These are phyloP conservation scores for Merodon equestris DNA, from an alignment of 2,888 invertebrate species.

Conservation along the genomic window DNA sequence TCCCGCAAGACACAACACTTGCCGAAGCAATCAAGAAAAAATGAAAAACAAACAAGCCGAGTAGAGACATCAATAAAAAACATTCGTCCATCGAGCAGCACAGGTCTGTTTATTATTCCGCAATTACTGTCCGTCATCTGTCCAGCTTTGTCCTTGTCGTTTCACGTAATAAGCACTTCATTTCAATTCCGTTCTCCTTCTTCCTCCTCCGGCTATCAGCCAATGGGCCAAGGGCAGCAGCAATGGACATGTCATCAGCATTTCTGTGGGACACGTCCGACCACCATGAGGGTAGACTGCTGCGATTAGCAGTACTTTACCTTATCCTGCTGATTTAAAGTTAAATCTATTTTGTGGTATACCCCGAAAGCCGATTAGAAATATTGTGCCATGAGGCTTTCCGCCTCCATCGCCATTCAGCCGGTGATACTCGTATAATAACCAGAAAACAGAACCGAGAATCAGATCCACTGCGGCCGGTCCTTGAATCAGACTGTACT, in stretches of 20 bases:
- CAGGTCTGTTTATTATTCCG: slow-evolving; percentile 31
- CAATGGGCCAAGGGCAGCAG: neutral
- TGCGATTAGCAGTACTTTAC: slow-evolving; percentile 46
- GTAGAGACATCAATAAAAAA: neutral
- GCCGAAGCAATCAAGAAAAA: no score
- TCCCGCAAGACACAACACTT: no score
- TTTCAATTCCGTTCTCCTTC: slow-evolving; percentile 20
- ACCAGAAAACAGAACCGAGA: slow-evolving; percentile 13
- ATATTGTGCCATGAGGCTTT: slow-evolving; percentile 26
- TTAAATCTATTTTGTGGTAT: slow-evolving; percentile 60
- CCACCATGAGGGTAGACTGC: slow-evolving; percentile 21
- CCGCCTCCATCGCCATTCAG: slow-evolving; percentile 6
- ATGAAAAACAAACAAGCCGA: no score
- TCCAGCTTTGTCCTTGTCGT: slow-evolving; percentile 7
- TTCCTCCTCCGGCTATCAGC: no score
- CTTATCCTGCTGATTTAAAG: slow-evolving; percentile 52
- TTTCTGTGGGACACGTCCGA: slow-evolving; percentile 29
- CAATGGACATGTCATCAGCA: slow-evolving; percentile 24
- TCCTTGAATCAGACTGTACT: slow-evolving; percentile 3
- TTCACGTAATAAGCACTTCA: slow-evolving; percentile 42
- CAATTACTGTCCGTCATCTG: slow-evolving; percentile 40
- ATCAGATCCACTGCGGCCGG: no score
- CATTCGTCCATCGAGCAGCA: neutral
- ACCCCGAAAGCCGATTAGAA: slow-evolving; percentile 50
- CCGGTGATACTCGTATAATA: no score